phyloP scores from a whole-genome alignment of 2,113 vertebrate genomes.

The Monopterus albus region DNA sequence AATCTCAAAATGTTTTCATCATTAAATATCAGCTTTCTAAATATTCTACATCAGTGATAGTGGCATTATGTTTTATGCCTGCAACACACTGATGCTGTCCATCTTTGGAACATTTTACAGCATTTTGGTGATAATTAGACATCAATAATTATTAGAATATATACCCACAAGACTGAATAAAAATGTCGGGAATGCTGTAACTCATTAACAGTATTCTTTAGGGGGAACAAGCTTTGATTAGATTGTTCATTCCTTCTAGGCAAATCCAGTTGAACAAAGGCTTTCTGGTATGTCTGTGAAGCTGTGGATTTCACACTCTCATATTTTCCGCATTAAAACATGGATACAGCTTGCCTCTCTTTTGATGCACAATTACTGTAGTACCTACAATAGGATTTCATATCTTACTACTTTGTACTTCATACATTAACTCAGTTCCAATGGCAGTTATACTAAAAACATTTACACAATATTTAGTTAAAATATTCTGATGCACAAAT shows the following conservation, averaged over 20 bases:
- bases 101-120: conserved; percentile 55
- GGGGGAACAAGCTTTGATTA: conserved; percentile 79
- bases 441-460: neutral
- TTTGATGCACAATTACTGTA: conserved; percentile 45
- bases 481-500: neutral
- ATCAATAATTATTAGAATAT: conserved; percentile 78
- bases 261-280: conserved; percentile 72
- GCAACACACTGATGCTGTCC: conserved; percentile 49
- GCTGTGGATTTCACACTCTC: conserved; percentile 58
- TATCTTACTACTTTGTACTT: conserved; percentile 4
- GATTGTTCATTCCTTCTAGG: conserved; percentile 76
- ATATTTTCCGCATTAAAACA: conserved; percentile 54
- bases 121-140: conserved; percentile 76
- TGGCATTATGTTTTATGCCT: conserved; percentile 1
- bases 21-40: conserved; percentile 45
- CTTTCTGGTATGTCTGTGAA: conserved; percentile 49
- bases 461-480: neutral
- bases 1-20: conserved; percentile 18
- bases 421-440: conserved; percentile 6
- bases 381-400: conserved; percentile 29
- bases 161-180: conserved; percentile 78
- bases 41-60: conserved; percentile 18
- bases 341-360: conserved; percentile 46
- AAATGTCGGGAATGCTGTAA: conserved; percentile 74
- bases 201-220: conserved; percentile 80